These are phyloP conservation scores for Ageneiosus marmoratus DNA, from an alignment of 2,113 vertebrate genomes.

Conservation along the genomic window DNA sequence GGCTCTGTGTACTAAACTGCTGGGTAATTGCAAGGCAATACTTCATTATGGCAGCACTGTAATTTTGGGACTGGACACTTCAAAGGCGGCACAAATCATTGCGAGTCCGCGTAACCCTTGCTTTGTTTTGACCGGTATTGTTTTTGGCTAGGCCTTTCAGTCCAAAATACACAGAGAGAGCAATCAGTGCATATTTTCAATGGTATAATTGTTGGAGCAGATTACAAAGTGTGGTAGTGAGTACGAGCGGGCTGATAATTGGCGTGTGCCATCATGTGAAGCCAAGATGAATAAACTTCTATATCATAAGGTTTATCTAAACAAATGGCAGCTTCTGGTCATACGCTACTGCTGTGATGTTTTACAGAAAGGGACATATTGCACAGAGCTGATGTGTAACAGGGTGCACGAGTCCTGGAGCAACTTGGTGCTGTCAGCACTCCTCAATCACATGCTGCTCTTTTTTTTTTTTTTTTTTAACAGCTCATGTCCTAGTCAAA, in stretches of 20 bases:
- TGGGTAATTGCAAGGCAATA: conserved; percentile 71
- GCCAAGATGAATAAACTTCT: conserved; percentile 57
- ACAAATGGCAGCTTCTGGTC: conserved; percentile 40
- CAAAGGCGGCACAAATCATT: conserved; percentile 70
- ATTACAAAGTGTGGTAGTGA: conserved; percentile 71
- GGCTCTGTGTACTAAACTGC: conserved; percentile 43
- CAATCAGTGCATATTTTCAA: conserved; percentile 66
- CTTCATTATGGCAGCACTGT: conserved; percentile 75
- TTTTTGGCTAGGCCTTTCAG: conserved; percentile 58
- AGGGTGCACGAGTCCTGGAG: conserved; percentile 16
- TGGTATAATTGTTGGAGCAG: conserved; percentile 72
- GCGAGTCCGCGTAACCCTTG: conserved; percentile 63
- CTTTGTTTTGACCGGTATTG: conserved; percentile 69
- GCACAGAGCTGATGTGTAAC: conserved; percentile 2
- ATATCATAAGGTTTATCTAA: conserved; percentile 45
- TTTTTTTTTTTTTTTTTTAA: conserved; percentile 38
- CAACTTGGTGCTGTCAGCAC: conserved; percentile 40
- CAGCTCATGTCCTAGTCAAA: conserved; percentile 24
- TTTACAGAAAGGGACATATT: conserved; percentile 5
- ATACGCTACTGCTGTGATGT: background rate
- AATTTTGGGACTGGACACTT: conserved; percentile 74
- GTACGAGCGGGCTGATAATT: conserved; percentile 61
- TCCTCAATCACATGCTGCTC: conserved; percentile 53
- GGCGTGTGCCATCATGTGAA: conserved; percentile 46
- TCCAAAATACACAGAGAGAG: conserved; percentile 72